Conservation (phyloP, 2,113 vertebrate species). For the Cololabis saira region DNA sequence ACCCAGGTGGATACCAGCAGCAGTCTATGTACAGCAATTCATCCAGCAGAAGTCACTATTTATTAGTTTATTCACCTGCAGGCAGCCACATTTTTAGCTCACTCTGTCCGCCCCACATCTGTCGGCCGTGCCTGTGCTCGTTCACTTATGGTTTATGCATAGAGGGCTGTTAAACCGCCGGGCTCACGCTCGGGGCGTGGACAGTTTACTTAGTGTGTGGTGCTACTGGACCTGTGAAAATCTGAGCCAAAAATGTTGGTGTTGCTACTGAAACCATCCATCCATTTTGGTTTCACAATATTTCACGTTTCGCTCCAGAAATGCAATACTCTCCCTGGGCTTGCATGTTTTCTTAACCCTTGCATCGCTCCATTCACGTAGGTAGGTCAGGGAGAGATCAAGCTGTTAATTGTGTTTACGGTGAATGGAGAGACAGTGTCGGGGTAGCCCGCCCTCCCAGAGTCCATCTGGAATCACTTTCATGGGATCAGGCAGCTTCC, state of each 20-base stretch:
- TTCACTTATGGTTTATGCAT: conserved; percentile 17
- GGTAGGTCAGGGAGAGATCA: conserved; percentile 65
- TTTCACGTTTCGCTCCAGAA: conserved; percentile 68
- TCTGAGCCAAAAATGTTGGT: conserved; percentile 53
- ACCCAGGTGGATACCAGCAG: conserved; percentile 86
- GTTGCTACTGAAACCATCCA: conserved; percentile 49
- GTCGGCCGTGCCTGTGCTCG: conserved; percentile 10
- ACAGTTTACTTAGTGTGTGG: conserved; percentile 39
- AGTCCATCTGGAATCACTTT: conserved; percentile 81
- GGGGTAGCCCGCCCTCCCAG: conserved; percentile 69
- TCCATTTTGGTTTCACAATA: conserved; percentile 71
- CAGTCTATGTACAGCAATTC: conserved; percentile 36
- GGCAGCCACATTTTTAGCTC: conserved; percentile 28
- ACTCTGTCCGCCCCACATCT: conserved; percentile 18
- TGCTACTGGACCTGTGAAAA: conserved; percentile 36
- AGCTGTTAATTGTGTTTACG: conserved; percentile 78
- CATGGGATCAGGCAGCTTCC: conserved; percentile 74
- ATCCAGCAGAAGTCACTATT: conserved; percentile 34
- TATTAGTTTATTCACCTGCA: conserved; percentile 54
- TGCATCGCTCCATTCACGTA: conserved; percentile 62
- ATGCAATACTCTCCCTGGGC: conserved; percentile 59
- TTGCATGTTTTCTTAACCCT: conserved; percentile 73
- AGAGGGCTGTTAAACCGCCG: conserved; percentile 20
- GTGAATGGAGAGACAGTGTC: conserved; percentile 61
- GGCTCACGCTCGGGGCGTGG: conserved; percentile 21